These are phyloP conservation scores for Apodemia hepburni DNA, from an alignment of 2,888 invertebrate genomes.

Conservation along the genomic window DNA sequence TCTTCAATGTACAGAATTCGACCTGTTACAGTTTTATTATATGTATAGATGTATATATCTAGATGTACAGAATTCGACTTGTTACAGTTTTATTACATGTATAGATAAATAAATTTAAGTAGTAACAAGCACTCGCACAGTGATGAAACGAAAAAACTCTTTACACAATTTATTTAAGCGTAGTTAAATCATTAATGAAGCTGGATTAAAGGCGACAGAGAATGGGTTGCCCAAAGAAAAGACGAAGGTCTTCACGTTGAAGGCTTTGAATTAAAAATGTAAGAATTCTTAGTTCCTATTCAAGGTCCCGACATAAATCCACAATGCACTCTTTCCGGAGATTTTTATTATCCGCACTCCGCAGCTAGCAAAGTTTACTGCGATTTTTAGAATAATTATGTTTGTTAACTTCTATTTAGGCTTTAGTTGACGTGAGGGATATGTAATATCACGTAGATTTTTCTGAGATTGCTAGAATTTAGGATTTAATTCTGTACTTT, in stretches of 20 bases:
- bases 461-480: too few relatives aligned
- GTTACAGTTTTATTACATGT: too few relatives aligned
- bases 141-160: too few relatives aligned
- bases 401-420: neutral
- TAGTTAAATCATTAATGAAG: neutral
- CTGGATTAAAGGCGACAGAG: neutral
- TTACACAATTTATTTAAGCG: too few relatives aligned
- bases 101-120: too few relatives aligned
- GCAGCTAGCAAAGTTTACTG: neutral
- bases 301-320: conserved; percentile 9
- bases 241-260: neutral
- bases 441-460: too few relatives aligned
- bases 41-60: too few relatives aligned
- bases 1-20: too few relatives aligned
- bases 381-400: neutral
- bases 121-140: too few relatives aligned
- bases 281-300: conserved; percentile 9
- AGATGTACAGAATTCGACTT: too few relatives aligned
- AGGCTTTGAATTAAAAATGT: conserved; percentile 14
- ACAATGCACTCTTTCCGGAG: neutral
- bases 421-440: neutral
- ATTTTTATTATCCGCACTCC: neutral
- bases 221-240: neutral
- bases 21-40: too few relatives aligned
- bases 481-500: too few relatives aligned